Evolutionary conservation across 2,113 vertebrate species (phyloP).

Genomic region (Zosterops lateralis): DNA sequence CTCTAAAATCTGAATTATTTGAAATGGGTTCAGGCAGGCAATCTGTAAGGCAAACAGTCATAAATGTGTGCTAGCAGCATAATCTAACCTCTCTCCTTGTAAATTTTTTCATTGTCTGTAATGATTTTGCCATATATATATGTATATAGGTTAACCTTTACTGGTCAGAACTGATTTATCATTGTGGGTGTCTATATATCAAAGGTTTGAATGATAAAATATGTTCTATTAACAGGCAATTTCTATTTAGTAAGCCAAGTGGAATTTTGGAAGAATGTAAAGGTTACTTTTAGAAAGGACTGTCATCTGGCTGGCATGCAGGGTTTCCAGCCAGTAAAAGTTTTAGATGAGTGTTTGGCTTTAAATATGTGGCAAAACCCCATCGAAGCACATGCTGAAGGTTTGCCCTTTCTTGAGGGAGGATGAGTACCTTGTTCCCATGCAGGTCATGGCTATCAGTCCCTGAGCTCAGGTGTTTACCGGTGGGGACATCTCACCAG

Average conservation of each 20-base stretch:
- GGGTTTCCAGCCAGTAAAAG: constrained; percentile 14
- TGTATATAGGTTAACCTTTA: neutral
- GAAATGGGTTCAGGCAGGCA: neutral
- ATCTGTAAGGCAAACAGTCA: neutral
- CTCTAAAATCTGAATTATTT: neutral
- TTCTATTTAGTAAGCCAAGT: neutral
- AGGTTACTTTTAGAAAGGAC: constrained; percentile 23
- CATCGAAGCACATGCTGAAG: neutral
- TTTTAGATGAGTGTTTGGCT: neutral
- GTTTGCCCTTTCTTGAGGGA: neutral
- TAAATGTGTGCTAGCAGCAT: neutral
- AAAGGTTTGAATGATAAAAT: constrained; percentile 11
- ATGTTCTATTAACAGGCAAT: neutral
- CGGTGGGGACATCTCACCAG: neutral
- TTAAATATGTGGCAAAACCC: neutral
- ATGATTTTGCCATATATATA: constrained; percentile 33
- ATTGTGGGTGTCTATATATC: constrained; percentile 12
- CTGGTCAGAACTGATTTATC: constrained; percentile 30
- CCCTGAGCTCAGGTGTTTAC: neutral
- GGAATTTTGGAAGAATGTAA: constrained; percentile 4
- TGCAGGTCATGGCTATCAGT: accelerated
- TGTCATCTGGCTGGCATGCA: neutral
- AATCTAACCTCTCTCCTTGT: neutral
- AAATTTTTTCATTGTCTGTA: neutral
- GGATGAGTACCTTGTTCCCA: neutral